Percentiles rank a stretch among this genome's conserved stretches.
Evolutionary conservation across 2,888 invertebrate species (phyloP).

Genomic region (Epirrhoe tristata): DNA sequence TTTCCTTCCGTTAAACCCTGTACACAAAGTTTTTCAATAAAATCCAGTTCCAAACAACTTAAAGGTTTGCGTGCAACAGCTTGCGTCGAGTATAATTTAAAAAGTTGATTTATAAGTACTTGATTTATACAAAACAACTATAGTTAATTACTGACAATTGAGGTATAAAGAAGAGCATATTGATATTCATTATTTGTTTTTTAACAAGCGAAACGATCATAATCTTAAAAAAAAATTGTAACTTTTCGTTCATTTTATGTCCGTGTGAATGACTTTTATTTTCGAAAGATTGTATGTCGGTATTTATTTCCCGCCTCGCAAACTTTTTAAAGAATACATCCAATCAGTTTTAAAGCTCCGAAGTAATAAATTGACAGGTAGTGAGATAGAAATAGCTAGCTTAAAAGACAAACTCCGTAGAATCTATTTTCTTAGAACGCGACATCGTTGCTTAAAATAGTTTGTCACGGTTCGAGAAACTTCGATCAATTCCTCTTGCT

Average conservation of each 20-base stretch:
- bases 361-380: not conserved
- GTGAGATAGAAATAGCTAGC: not conserved
- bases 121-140: too few species aligned
- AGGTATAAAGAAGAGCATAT: too few species aligned
- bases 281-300: not conserved
- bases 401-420: not conserved
- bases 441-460: not conserved
- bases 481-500: not conserved
- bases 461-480: not conserved
- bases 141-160: too few species aligned
- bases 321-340: not conserved
- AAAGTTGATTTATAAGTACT: too few species aligned
- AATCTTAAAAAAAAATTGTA: too few species aligned
- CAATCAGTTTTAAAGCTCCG: not conserved
- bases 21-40: conserved; percentile 10
- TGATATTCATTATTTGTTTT: too few species aligned
- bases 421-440: not conserved
- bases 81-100: conserved; percentile 2
- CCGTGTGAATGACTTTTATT: too few species aligned
- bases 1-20: too few species aligned
- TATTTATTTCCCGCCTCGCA: not conserved
- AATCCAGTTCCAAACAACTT: conserved; percentile 1
- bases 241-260: too few species aligned
- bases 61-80: conserved; percentile 13
- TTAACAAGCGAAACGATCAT: too few species aligned